These are phyloP conservation scores for Sigmodon hispidus DNA, from an alignment of 2,113 vertebrate genomes.

Conservation along the genomic window DNA sequence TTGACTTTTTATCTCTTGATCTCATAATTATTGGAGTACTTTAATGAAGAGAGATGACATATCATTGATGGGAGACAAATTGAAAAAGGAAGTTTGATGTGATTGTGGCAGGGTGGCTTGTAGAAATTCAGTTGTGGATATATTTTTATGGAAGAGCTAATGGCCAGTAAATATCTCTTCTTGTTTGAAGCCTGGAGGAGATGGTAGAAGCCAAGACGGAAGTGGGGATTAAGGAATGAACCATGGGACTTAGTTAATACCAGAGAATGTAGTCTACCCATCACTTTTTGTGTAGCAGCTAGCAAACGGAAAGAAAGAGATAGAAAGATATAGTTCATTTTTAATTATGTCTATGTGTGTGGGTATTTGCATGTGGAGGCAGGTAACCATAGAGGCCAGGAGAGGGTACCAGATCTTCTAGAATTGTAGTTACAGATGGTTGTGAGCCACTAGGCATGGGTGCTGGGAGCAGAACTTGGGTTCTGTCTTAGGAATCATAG, in stretches of 20 bases:
- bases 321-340: not conserved
- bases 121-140: not conserved
- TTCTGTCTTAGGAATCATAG: not conserved
- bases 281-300: not conserved
- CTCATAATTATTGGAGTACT: not conserved
- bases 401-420: not conserved
- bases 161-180: not conserved
- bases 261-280: not conserved
- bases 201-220: not conserved
- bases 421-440: not conserved
- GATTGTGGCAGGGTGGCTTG: not conserved
- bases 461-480: not conserved
- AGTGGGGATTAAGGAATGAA: not conserved
- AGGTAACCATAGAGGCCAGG: not conserved
- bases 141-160: not conserved
- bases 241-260: not conserved
- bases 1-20: not conserved
- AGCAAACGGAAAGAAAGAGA: slow-evolving; percentile 12
- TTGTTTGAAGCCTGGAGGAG: not conserved
- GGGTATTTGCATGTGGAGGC: not conserved
- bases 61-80: not conserved
- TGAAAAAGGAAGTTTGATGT: not conserved
- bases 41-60: not conserved
- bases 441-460: not conserved
- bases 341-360: not conserved